Evolutionary conservation across 1,140 invertebrate species (phyloP).

Genomic region (Adoxophyes honmai): DNA sequence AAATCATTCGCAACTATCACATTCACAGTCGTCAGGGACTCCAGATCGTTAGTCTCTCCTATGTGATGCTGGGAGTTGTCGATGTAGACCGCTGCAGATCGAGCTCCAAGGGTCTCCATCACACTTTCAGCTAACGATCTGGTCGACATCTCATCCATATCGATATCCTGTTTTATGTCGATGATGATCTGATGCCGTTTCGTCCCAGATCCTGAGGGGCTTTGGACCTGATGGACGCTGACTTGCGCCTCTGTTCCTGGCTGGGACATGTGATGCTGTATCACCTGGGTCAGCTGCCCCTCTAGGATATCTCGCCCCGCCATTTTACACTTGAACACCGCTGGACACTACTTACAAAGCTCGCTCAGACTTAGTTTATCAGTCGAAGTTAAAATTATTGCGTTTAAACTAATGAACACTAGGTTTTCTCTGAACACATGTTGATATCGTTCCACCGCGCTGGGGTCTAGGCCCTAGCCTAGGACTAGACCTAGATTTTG

Average conservation of each 20-base stretch:
- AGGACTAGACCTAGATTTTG: constrained; percentile 34
- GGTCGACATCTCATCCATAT: constrained; percentile 72
- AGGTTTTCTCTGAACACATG: not conserved
- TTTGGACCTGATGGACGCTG: constrained; percentile 70
- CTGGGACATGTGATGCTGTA: constrained; percentile 63
- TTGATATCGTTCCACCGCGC: not conserved
- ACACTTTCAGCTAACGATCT: constrained; percentile 71
- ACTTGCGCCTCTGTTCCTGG: constrained; percentile 57
- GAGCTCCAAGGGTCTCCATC: constrained; percentile 72
- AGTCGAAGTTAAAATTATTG: constrained; percentile 54
- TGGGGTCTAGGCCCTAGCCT: no score
- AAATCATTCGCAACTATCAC: constrained; percentile 70
- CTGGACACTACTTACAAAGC: constrained; percentile 35
- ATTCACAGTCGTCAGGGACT: constrained; percentile 69
- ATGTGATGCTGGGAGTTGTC: constrained; percentile 56
- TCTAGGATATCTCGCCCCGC: constrained; percentile 52
- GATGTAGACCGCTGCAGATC: constrained; percentile 69
- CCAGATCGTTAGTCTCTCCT: constrained; percentile 59
- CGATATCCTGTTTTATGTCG: constrained; percentile 75
- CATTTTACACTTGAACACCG: constrained; percentile 40
- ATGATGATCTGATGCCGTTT: constrained; percentile 76
- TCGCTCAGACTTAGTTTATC: constrained; percentile 55
- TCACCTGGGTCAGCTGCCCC: constrained; percentile 65
- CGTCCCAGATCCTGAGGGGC: constrained; percentile 52
- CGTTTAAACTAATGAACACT: constrained; percentile 67